Evolutionary conservation across 1,140 invertebrate species (phyloP).

Genomic region (Rhagoletis pomonella): DNA sequence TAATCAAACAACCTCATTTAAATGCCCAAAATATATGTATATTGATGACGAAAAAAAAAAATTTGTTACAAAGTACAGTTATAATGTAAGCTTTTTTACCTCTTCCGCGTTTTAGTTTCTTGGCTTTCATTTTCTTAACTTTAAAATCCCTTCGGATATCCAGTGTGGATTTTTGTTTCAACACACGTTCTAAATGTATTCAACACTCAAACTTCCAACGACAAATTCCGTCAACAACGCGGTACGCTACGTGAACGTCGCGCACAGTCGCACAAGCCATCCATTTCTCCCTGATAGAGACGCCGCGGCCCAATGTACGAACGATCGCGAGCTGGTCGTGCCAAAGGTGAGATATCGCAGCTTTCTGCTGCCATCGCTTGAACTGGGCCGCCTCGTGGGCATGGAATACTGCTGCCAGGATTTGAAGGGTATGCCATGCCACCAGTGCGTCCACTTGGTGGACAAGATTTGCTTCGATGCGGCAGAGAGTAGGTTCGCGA

Average conservation of each 20-base stretch:
- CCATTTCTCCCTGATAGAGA: background rate
- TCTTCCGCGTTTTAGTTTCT: too few species aligned
- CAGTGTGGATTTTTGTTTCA: too few species aligned
- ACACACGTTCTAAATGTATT: too few species aligned
- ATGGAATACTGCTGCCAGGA: background rate
- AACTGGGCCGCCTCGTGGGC: background rate
- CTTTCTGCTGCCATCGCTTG: conserved; percentile 3
- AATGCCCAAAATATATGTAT: too few species aligned
- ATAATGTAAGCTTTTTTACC: too few species aligned
- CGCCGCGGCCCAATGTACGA: background rate
- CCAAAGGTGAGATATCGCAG: background rate
- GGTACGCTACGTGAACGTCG: conserved; percentile 2
- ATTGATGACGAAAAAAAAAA: too few species aligned
- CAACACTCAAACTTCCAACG: background rate
- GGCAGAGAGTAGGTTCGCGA: conserved; percentile 51
- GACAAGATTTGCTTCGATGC: conserved; percentile 19
- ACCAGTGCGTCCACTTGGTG: background rate
- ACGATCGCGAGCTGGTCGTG: background rate
- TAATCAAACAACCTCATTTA: too few species aligned
- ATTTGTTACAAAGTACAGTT: too few species aligned
- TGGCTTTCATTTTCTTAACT: background rate
- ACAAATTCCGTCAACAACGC: background rate
- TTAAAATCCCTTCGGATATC: background rate
- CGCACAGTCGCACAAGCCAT: conserved; percentile 9
- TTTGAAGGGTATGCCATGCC: background rate